Conservation (phyloP, 2,797 vertebrate genomes). For the Halcyon badia region DNA sequence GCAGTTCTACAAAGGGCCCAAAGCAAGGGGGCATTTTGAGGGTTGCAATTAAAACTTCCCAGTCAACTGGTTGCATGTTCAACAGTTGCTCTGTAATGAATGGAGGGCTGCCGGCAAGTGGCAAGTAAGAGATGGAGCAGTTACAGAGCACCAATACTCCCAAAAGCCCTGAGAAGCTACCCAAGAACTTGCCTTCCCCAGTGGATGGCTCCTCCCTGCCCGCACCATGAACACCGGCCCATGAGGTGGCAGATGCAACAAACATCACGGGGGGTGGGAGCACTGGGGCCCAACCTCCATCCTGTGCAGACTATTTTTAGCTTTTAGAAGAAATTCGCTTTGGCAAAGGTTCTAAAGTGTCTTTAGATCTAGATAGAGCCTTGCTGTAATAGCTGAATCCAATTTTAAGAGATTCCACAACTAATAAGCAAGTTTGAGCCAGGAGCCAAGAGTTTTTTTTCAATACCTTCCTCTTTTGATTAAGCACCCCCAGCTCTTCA, state of each 20-base stretch:
- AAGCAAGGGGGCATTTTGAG: not conserved
- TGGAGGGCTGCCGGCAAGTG: not conserved
- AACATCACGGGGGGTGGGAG: not conserved
- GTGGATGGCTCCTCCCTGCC: not conserved
- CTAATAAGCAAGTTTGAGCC: slow-evolving; percentile 5
- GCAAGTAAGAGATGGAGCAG: not conserved
- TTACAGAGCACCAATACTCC: not conserved
- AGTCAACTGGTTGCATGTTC: not conserved
- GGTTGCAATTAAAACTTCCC: not conserved
- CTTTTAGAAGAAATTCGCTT: slow-evolving; percentile 25
- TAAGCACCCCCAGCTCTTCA: not conserved
- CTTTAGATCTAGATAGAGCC: slow-evolving; percentile 3
- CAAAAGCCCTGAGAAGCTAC: not conserved
- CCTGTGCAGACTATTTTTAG: slow-evolving; percentile 20
- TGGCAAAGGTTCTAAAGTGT: slow-evolving; percentile 37
- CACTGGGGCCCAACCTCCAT: not conserved
- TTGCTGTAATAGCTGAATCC: slow-evolving; percentile 8
- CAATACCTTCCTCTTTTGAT: slow-evolving; percentile 9
- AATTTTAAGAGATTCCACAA: slow-evolving; percentile 13
- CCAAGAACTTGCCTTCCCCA: accelerated
- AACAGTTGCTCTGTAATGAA: not conserved
- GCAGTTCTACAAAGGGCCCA: not conserved
- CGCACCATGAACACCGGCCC: accelerated
- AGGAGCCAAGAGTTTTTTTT: slow-evolving; percentile 20
- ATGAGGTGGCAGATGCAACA: accelerated